Percentiles rank a stretch among this genome's conserved stretches.
phyloP scores from a whole-genome alignment of 2,888 invertebrate species.

The Mythimna pallens region DNA sequence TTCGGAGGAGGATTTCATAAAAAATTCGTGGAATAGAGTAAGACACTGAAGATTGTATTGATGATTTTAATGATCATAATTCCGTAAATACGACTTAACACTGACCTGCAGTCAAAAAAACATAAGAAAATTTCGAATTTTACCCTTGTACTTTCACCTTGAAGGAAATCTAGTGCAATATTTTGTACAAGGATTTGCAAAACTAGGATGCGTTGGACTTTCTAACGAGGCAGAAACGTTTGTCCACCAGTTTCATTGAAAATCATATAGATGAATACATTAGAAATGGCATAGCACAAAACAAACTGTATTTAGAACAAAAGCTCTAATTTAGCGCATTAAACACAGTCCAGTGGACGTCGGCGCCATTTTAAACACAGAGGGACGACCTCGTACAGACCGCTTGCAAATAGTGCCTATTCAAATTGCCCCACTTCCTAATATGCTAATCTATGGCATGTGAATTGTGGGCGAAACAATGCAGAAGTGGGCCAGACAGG shows the following conservation, averaged over 20 bases:
- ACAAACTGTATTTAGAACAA: slow-evolving; percentile 59
- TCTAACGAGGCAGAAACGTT: slow-evolving; percentile 30
- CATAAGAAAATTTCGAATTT: too few relatives aligned
- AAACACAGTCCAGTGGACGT: slow-evolving; percentile 57
- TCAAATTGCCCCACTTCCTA: slow-evolving; percentile 86
- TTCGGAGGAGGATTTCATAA: too few relatives aligned
- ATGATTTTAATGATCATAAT: too few relatives aligned
- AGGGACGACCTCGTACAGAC: slow-evolving; percentile 64
- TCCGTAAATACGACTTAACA: too few relatives aligned
- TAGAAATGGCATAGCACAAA: slow-evolving; percentile 48
- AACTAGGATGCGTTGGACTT: slow-evolving; percentile 42
- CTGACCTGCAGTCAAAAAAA: too few relatives aligned
- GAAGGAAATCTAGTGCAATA: slow-evolving; percentile 27
- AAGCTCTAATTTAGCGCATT: slow-evolving; percentile 64
- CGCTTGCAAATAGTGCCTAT: slow-evolving; percentile 72
- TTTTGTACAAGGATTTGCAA: slow-evolving; percentile 31
- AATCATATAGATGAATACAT: slow-evolving; percentile 46
- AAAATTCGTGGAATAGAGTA: too few relatives aligned
- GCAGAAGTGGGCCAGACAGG: slow-evolving; percentile 79
- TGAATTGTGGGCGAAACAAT: slow-evolving; percentile 85
- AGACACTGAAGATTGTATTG: too few relatives aligned
- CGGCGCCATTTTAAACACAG: slow-evolving; percentile 62
- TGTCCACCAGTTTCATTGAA: slow-evolving; percentile 32
- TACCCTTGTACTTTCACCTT: not conserved
- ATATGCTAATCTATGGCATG: slow-evolving; percentile 85